Evolutionary conservation across 2,888 invertebrate genomes (phyloP), one percentile per base, ranked within the genome.

Genomic region (Aleiodes leptofemur): DNA sequence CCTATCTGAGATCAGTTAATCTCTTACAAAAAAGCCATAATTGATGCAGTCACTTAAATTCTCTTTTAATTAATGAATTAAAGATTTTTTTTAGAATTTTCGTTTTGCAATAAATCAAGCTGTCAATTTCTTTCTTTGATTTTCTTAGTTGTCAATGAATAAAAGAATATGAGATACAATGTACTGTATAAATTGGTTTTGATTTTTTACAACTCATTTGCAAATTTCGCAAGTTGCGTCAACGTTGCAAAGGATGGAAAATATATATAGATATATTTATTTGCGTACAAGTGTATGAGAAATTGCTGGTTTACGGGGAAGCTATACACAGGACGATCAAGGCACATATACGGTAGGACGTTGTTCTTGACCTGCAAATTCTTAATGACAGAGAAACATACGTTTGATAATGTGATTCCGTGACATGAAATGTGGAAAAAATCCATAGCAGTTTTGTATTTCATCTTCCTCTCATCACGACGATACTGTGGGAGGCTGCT

Each of bases 331-430:
- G 74, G 74, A 70, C 64, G 69, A 69, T 43, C 43, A 11, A 50
- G 43, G 64, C 55, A 76, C 77, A 73, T 77, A 77, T 77, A 77
- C 75, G 78, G 77, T 59, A 77, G 77, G 78, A 73, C 74, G 78
- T 78, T 78, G 75, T 78, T 78, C 76, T 78, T 77, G 78, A 78
- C 77, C 78, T 78, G 78, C 71, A 75, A 77, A 77, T 78, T 77
- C 11, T 74, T 73, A 70, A 70, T 70, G 76, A 76, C 70, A 70
- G 51, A 70, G 51, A 69, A 59, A 50, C 69, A 23, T 59, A 55
- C 64, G 53, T 51, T 72, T 56, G 48, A 69, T 70, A 70, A 70
- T 70, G 56, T 23, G 43, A 70, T 70, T 70, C 56, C 70, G 55
- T 70, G 56, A 70, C 43, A 43, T 56, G 9, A 43, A 43, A 43